Conservation (phyloP, 2,113 vertebrate species). For the Eublepharis macularius region DNA sequence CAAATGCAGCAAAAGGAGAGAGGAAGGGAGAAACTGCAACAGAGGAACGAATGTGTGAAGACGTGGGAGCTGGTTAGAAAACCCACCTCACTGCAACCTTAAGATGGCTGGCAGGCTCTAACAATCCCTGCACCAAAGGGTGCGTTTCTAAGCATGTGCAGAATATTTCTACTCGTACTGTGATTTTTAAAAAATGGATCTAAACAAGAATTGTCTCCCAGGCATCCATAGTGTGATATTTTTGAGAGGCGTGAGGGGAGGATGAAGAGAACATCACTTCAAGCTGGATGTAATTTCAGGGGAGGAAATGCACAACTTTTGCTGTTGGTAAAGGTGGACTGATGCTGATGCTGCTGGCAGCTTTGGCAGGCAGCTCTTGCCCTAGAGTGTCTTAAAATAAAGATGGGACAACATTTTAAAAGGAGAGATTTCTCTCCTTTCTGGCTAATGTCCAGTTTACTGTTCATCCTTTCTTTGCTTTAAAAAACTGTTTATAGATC, state of each 20-base stretch:
- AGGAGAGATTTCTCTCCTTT: too few relatives aligned
- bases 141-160: not conserved
- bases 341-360: not conserved
- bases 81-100: not conserved
- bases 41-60: not conserved
- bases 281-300: not conserved
- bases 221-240: too few relatives aligned
- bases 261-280: not conserved
- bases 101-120: not conserved
- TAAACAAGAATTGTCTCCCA: not conserved
- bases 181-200: not conserved
- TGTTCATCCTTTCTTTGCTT: too few relatives aligned
- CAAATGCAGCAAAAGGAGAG: not conserved
- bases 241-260: too few relatives aligned
- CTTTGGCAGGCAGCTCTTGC: too few relatives aligned
- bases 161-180: not conserved
- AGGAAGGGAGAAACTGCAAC: not conserved
- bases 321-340: too few relatives aligned
- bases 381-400: too few relatives aligned
- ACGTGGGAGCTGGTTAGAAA: not conserved
- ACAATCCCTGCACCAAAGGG: not conserved
- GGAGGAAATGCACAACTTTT: too few relatives aligned
- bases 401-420: too few relatives aligned
- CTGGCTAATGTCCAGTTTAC: too few relatives aligned
- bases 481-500: too few relatives aligned